A percentile compares a stretch with the other conserved stretches of the same genome.
phyloP scores from a whole-genome alignment of 2,888 invertebrate genomes.

The Cancer borealis region DNA sequence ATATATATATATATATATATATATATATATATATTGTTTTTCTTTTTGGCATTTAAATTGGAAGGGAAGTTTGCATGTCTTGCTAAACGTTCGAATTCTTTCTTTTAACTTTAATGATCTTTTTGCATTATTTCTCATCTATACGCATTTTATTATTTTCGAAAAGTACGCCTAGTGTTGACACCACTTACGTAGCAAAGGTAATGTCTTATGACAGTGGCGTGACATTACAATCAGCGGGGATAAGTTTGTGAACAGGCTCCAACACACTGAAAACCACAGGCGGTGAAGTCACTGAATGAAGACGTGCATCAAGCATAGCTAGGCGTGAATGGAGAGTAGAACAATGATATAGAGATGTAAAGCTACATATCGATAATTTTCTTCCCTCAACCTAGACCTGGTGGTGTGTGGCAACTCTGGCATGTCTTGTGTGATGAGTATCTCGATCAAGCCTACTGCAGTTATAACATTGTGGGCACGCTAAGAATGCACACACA shows the following conservation, averaged over 20 bases:
- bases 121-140: not conserved
- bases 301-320: not conserved
- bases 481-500: not conserved
- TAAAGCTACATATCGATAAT: not conserved
- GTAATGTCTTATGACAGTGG: not conserved
- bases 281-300: not conserved
- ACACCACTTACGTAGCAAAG: not conserved
- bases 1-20: no score
- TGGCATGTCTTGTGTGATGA: not conserved
- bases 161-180: not conserved
- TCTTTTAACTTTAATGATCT: not conserved
- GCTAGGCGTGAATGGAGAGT: not conserved
- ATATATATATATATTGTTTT: not conserved
- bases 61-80: not conserved
- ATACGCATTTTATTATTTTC: not conserved
- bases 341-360: not conserved
- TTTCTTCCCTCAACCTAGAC: not conserved
- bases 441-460: not conserved
- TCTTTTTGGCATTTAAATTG: not conserved
- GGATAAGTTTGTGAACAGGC: not conserved
- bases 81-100: not conserved
- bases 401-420: not conserved
- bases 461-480: not conserved
- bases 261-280: not conserved
- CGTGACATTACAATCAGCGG: not conserved